Evolutionary conservation across 2,888 invertebrate genomes (phyloP).

Genomic region (Polydesmus complanatus): DNA sequence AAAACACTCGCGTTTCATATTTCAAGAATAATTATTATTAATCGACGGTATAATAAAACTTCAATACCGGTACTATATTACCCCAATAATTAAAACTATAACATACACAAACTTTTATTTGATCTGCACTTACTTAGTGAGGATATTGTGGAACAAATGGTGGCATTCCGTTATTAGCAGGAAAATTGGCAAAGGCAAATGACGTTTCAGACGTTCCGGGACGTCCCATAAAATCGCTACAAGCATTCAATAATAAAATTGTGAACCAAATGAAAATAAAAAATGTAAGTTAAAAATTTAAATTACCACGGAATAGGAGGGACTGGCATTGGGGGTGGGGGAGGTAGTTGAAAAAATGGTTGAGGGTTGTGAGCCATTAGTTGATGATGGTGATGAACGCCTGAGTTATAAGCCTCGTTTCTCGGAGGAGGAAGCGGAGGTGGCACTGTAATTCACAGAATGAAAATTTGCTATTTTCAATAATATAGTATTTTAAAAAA

Average conservation of each 20-base stretch:
- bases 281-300: not conserved
- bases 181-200: slow-evolving; percentile 4
- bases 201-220: slow-evolving; percentile 7
- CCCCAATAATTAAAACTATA: too few relatives aligned
- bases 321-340: not conserved
- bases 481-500: too few relatives aligned
- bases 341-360: not conserved
- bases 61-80: too few relatives aligned
- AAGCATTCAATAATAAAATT: too few relatives aligned
- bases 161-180: not conserved
- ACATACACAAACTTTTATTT: too few relatives aligned
- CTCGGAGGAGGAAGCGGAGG: not conserved
- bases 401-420: not conserved
- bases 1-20: too few relatives aligned
- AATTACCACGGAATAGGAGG: not conserved
- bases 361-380: not conserved
- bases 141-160: not conserved
- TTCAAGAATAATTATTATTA: too few relatives aligned
- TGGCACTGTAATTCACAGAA: not conserved
- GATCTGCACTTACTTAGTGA: too few relatives aligned
- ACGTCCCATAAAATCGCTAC: slow-evolving; percentile 7
- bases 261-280: not conserved
- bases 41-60: too few relatives aligned
- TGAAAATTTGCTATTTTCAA: too few relatives aligned
- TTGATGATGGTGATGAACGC: not conserved